Base-by-base conservation (phyloP, 2,113 vertebrate genomes). In the Sorex araneus region DNA sequence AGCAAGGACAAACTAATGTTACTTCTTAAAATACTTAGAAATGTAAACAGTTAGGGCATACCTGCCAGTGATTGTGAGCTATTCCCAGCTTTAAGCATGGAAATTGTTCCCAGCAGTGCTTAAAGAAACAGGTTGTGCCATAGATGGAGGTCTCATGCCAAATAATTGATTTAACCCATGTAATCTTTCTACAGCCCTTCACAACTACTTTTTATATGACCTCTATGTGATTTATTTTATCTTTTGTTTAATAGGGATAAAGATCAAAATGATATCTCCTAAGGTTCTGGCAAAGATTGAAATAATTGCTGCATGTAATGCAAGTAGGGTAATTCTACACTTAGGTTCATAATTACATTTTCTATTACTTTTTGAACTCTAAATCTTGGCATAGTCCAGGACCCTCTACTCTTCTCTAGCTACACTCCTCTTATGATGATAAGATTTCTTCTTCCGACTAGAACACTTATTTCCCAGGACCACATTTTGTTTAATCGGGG, bases 181-280 rank as follows among this genome's bases (percentile, higher is more conserved):
- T 54, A 54, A 40, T 19, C 13, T 54, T 15, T 54, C 54, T 54
- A 19, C 54, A 54, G 54, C 54, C 54, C 54, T 40, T 40, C 54
- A 54, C 54, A 3, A 15, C 18, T 54, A 13, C 50, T 70, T 34
- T 91, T 82, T 70, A 27, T 82, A 54, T 69, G 57, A 84, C 60
- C 21, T 86, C 57, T 47, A 30, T 69, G 67, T 80, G 67, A 81
- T 74, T 40, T 79, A 45, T 67, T 84, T 93, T 66, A 25, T 84
- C 54, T 40, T 93, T 79, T 64, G 19, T 40, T 73, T 34, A 57
- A 80, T 74, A 21, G 30, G 63, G 13, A 76, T 83, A 83, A 78
- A 94, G 19, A 87, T 77, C n/a, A 83, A 91, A 87, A 77, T 83
- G 47, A 69, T 80, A 80, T 19, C 40, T 18, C 27, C 13, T 40